Base-by-base conservation (phyloP, 2,113 vertebrate genomes). In the Mastomys coucha region DNA sequence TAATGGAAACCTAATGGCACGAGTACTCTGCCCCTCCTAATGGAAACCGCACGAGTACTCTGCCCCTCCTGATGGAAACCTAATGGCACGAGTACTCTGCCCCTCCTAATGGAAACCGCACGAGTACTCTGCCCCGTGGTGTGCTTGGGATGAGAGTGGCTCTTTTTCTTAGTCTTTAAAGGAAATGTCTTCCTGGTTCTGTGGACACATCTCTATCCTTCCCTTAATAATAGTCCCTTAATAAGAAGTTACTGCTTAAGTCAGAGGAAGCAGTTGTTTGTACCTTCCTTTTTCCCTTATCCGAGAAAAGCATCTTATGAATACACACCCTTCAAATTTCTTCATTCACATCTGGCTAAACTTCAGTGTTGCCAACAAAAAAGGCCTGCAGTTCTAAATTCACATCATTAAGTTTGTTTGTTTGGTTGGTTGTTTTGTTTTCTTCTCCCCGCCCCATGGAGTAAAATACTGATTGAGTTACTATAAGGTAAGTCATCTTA, bases 241-340 rank as follows among this genome's bases (percentile, higher is more conserved):
- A 33, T 45, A 45, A 45, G 45, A 45, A 45, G 45, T 45, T 45
- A 45, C 51, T 81, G 17, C 45, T 91, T 22, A 84, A 42, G 24
- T 7, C 93, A n/a, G 84, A 76, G 22, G 67, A 65, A 28, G 88
- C 85, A 92, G 65, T 86, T 28, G 76, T 78, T 95, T 88, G 4
- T 92, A 51, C 42, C 87, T 93, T 94, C 75, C 1, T 49, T 70
- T 90, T 51, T 75, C 91, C 75, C 88, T 92, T 91, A 80, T 56
- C 17, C 78, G 88, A 94, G 81, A 81, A 87, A 93, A 94, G 51
- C 88, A 78, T 91, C 33, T 45, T 91, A 60, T 91, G 91, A 89
- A 89, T n/a, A 89, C 33, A 77, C 65, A 97, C 49, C 10, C 36
- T 78, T 39, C 60, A 87, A 51, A 33, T 85, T 51, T 91, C 24